Evolutionary conservation across 2,888 invertebrate species (phyloP), one percentile per base, ranked within the genome.

Genomic region (Dolichopus griseipennis): DNA sequence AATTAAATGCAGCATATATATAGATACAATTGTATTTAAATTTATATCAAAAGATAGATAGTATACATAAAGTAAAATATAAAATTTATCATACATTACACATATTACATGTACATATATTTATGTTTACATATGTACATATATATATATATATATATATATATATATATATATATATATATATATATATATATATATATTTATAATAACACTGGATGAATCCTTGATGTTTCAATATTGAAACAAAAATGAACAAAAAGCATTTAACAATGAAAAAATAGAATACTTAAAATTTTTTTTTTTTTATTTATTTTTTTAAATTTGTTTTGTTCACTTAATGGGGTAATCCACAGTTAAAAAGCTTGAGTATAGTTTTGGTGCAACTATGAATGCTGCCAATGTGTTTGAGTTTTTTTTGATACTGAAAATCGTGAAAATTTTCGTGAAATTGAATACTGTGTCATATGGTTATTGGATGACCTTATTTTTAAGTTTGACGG

Each of bases 141-240:
- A 15, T 43, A 43, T 43, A 15, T 12, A 43, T 43, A 15, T 15
- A 15, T 43, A 43, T 15, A 43, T 43, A 43, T 43, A 43, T 15
- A 43, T 43, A 43, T 43, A 43, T 43, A 43, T 43, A 9, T 43
- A 43, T 43, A 43, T 43, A 43, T 34, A 34, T 34, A 34, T 7
- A 43, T 43, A 43, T 52, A 18, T 52, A 37, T 52, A 52, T 12
- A 52, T 52, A 52, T 12, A 2, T 52, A 52, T 15, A 6, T 15
- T 4, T 18, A 52, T n/a, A 18, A 6, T 12, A 52, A 52, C 2
- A n/a, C 18, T 52, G 15, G 52, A 52, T 52, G 52, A 52, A 52
- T 52, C 52, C 52, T 52, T 52, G 52, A 52, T n/a, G 52, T 52
- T 52, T 52, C 52, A 52, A 52, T 52, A 52, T 52, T 52, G 52